A percentile compares a stretch with the other conserved stretches of the same genome.
phyloP scores from a whole-genome alignment of 2,113 vertebrate species.

The Phainopepla nitens region DNA sequence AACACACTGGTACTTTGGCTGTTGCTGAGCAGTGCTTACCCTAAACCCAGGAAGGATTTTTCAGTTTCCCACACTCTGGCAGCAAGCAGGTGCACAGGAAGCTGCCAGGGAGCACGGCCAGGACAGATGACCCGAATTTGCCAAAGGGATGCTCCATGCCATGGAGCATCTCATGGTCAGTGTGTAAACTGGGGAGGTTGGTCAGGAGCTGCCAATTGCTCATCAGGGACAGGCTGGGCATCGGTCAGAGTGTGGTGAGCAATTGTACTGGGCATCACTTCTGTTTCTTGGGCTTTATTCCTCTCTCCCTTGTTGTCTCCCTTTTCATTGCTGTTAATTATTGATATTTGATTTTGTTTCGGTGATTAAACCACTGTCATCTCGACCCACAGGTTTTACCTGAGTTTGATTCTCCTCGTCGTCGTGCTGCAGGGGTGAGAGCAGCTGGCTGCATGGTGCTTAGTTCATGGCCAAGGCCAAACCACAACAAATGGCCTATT shows the following conservation, averaged over 20 bases:
- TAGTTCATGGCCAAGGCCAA: background rate
- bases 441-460: background rate
- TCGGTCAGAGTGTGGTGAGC: background rate
- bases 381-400: background rate
- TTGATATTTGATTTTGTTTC: background rate
- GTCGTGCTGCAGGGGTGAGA: fast-evolving
- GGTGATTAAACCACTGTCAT: background rate
- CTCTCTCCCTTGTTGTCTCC: background rate
- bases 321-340: background rate
- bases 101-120: background rate
- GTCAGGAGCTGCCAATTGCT: background rate
- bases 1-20: background rate
- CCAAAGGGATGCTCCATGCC: background rate
- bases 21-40: background rate
- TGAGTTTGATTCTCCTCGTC: background rate
- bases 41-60: background rate
- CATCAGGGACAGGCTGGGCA: fast-evolving
- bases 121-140: background rate
- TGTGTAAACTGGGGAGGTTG: background rate
- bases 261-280: background rate
- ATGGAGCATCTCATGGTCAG: background rate
- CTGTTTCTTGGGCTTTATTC: background rate
- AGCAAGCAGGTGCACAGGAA: background rate
- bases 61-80: background rate
- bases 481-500: background rate